These are phyloP conservation scores for Hexactinellida sp. DNA, from an alignment of 37 sponge, comb jelly and placozoan species.

Conservation along the genomic window DNA sequence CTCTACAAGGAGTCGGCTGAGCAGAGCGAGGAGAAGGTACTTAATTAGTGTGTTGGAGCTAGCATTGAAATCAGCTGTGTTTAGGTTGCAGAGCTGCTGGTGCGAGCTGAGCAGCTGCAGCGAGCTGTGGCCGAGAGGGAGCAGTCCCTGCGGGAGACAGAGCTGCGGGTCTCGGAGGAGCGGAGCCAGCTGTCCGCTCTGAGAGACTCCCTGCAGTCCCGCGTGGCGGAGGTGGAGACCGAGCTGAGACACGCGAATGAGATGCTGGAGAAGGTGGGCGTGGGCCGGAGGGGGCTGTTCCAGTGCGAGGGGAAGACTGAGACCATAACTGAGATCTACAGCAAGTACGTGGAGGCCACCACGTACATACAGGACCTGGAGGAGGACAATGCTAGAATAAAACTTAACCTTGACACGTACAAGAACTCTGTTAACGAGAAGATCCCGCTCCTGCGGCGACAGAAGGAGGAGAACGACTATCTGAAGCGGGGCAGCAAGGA, in stretches of 20 bases:
- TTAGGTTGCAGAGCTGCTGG: neutral
- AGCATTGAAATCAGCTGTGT: neutral
- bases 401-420: neutral
- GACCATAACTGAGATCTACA: neutral
- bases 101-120: neutral
- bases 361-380: neutral
- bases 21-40: neutral
- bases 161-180: neutral
- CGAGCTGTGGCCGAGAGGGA: neutral
- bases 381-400: neutral
- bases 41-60: neutral
- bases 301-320: neutral
- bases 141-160: neutral
- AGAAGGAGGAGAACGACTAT: constrained; percentile 13
- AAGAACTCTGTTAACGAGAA: constrained; percentile 14
- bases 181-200: neutral
- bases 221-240: neutral
- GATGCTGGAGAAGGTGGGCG: constrained; percentile 5
- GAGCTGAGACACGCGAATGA: constrained; percentile 2
- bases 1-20: constrained; percentile 11
- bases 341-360: constrained; percentile 7
- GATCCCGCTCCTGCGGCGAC: constrained; percentile 7
- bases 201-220: neutral
- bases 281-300: constrained; percentile 2
- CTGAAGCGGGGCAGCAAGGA: neutral